Conservation (phyloP, 2,113 vertebrate species). For the Scytalopus superciliaris region DNA sequence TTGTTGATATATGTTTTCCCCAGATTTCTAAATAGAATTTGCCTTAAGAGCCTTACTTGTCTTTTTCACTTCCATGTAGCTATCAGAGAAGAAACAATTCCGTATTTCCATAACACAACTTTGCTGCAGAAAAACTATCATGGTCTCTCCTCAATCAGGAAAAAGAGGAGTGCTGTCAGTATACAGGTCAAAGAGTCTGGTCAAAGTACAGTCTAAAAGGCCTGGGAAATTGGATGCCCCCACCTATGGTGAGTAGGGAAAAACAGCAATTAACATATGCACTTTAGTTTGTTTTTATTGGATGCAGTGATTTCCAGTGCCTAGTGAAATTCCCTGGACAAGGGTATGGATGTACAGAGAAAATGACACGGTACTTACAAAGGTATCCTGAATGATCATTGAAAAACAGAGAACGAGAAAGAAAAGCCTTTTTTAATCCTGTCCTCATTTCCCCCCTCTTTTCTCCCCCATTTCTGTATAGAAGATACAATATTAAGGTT, state of each 20-base stretch:
- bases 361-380: not conserved
- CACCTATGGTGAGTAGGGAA: not conserved
- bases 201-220: not conserved
- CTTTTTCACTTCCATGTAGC: not conserved
- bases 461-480: not conserved
- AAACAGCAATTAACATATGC: not conserved
- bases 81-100: not conserved
- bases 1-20: not conserved
- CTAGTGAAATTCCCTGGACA: not conserved
- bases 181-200: not conserved
- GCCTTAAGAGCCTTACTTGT: not conserved
- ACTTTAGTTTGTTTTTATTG: not conserved
- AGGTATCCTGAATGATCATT: not conserved
- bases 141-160: not conserved
- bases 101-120: not conserved
- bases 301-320: not conserved
- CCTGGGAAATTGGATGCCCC: not conserved
- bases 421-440: not conserved
- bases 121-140: not conserved
- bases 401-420: not conserved
- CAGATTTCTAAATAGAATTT: not conserved
- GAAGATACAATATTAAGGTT: not conserved
- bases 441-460: fast-evolving
- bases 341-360: not conserved
- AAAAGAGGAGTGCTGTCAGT: not conserved